These are phyloP conservation scores for Aphrophora alni DNA, from an alignment of 2,888 invertebrate species.

Conservation along the genomic window DNA sequence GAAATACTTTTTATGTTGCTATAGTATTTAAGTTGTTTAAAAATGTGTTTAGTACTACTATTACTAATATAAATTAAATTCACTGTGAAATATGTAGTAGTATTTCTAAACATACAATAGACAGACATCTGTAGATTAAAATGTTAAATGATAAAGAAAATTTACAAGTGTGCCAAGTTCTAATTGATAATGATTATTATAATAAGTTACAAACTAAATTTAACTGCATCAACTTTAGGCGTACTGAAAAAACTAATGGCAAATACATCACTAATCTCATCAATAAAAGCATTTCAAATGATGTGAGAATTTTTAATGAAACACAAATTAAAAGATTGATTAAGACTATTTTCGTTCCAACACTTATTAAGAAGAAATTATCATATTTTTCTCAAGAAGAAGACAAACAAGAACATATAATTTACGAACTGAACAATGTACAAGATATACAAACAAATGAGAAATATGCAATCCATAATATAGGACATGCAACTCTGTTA, in stretches of 20 bases:
- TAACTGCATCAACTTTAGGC: not conserved
- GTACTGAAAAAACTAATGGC: not conserved
- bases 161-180: too few relatives aligned
- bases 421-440: not conserved
- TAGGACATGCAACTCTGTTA: not conserved
- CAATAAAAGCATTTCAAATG: not conserved
- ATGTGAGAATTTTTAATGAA: not conserved
- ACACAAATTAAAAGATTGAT: not conserved
- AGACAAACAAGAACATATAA: not conserved
- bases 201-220: not conserved
- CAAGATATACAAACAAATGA: not conserved
- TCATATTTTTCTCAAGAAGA: not conserved
- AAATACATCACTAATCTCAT: not conserved
- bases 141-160: too few relatives aligned
- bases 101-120: too few relatives aligned
- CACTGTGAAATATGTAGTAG: too few relatives aligned
- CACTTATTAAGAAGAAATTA: not conserved
- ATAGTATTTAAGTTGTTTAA: too few relatives aligned
- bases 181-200: not conserved
- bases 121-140: too few relatives aligned
- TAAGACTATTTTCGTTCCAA: not conserved
- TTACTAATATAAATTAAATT: too few relatives aligned
- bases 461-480: not conserved
- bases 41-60: too few relatives aligned
- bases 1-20: too few relatives aligned